Evolutionary conservation across 2,113 vertebrate genomes (phyloP), one percentile per base, ranked within the genome.

Genomic region (Pontoporia blainvillei): DNA sequence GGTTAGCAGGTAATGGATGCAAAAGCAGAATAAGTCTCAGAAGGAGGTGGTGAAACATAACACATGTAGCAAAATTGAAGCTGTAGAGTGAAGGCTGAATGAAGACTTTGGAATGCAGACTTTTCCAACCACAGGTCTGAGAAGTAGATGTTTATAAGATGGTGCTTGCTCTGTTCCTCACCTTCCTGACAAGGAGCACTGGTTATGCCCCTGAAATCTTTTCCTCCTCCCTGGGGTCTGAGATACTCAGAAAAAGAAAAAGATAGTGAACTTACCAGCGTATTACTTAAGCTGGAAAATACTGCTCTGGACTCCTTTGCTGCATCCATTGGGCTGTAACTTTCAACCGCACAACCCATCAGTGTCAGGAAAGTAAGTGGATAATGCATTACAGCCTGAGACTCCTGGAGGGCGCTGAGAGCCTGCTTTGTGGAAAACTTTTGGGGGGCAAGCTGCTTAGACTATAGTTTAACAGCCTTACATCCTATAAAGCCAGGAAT

Each of bases 361-460:
- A 36, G 46, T 72, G 27, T 94, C 49, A 54, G 66, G 23, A 67
- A 83, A 76, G 76, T 79, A 14, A 23, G 93, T 62, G 75, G 34
- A 82, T 62, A 57, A 46, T 90, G 71, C 54, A 82, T 94, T 97
- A 88, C 18, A 93, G 46, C 71, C 5, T 82, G 20, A 93, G 61
- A 79, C 81, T 96, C 57, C 92, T 96, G 87, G 94, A 92, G 90
- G 97, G 91, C 62, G 9, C 93, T 54, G 11, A 95, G 62, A 89
- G 64, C 39, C 81, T 76, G n/a, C 46, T 64, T 44, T 67, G 61
- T 73, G 46, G 71, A 89, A 94, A 96, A 73, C 17, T 41, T 67
- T 69, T 12, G 2, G 1, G 67, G 11, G 73, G 8, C 57, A 67
- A 3, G 31, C 76, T 88, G 31, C 27, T 61, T 64, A 57, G 41